Conservation (phyloP, 2,113 vertebrate species). For the Thryonomys swinderianus region DNA sequence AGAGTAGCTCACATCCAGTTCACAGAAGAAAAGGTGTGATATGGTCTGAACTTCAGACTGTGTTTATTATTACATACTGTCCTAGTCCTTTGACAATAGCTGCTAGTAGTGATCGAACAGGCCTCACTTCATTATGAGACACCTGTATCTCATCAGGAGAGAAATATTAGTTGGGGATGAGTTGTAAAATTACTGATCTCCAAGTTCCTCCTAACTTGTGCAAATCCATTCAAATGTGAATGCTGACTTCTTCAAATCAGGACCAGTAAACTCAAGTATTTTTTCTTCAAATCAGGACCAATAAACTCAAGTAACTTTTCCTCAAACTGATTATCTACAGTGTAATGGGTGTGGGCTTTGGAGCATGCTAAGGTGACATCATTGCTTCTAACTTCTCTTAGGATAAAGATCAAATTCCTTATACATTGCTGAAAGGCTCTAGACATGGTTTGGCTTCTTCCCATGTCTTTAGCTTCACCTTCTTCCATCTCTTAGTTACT, state of each 20-base stretch:
- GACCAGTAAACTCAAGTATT: background rate
- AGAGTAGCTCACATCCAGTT: background rate
- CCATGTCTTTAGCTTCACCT: background rate
- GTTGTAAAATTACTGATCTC: conserved; percentile 3
- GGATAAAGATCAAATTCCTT: conserved; percentile 2
- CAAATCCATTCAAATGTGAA: conserved; percentile 24
- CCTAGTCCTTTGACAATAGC: conserved; percentile 21
- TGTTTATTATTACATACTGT: background rate
- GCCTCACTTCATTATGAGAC: too few species aligned
- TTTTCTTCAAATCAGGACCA: too few species aligned
- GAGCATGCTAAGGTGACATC: background rate
- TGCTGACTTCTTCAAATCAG: conserved; percentile 3
- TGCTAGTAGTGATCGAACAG: background rate
- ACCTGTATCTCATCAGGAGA: too few species aligned
- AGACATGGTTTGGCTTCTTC: background rate
- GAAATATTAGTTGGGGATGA: background rate
- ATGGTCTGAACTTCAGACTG: background rate
- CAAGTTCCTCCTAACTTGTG: background rate
- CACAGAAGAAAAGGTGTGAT: background rate
- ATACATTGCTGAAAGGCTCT: background rate
- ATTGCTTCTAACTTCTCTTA: background rate
- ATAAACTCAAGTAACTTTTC: too few species aligned
- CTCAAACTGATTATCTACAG: background rate
- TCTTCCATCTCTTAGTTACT: background rate
- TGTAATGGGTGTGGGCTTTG: conserved; percentile 39